phyloP scores from a whole-genome alignment of 2,797 vertebrate species.

The Brachyalestes nurse region DNA sequence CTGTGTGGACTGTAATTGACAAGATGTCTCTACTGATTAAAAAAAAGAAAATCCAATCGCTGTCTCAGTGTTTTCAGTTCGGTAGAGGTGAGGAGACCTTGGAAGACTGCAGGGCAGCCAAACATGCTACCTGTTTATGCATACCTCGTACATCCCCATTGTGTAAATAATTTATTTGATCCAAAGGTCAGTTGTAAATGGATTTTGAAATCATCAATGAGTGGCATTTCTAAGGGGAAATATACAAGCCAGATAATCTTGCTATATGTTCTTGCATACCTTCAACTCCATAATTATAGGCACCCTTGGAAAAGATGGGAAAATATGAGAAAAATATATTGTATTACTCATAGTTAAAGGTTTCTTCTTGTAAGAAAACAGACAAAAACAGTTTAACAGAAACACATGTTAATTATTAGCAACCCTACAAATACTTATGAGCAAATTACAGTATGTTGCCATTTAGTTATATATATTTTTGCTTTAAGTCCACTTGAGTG shows the following conservation, averaged over 20 bases:
- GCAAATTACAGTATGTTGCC: no score
- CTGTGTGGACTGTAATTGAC: slow-evolving; percentile 84
- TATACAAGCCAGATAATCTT: neutral
- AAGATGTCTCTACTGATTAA: slow-evolving; percentile 87
- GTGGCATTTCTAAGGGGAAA: slow-evolving; percentile 23
- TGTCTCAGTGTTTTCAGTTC: slow-evolving; percentile 69
- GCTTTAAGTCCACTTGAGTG: no score
- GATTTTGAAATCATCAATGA: slow-evolving; percentile 35
- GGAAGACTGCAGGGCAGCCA: slow-evolving; percentile 71
- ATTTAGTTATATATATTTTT: no score
- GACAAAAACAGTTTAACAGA: no score
- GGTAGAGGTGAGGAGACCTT: slow-evolving; percentile 77
- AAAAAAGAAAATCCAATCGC: slow-evolving; percentile 78
- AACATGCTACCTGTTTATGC: slow-evolving; percentile 22
- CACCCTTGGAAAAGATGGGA: no score
- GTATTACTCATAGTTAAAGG: no score
- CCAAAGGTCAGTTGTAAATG: slow-evolving; percentile 42
- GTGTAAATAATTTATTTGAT: slow-evolving; percentile 42
- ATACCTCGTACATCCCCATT: slow-evolving; percentile 42
- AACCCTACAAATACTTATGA: no score
- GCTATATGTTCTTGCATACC: neutral
- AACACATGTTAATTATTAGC: no score
- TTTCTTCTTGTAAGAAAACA: no score
- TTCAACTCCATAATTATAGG: no score
- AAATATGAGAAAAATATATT: neutral